Evolutionary conservation across 2,888 invertebrate species (phyloP).

Genomic region (Athetis lepigone): DNA sequence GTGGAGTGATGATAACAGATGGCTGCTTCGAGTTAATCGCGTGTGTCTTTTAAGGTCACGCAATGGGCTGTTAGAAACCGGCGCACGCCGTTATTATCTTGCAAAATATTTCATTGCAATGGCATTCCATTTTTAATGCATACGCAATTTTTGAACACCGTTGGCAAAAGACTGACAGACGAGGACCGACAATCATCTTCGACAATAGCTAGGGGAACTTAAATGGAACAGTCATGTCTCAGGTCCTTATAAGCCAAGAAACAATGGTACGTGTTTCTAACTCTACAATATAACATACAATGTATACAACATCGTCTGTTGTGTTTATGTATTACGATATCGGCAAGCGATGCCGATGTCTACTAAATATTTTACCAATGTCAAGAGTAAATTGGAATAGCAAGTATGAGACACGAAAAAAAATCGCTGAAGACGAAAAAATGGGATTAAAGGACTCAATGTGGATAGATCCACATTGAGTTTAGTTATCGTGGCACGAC

Average conservation of each 20-base stretch:
- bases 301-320: too few species aligned
- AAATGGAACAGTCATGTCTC: not conserved
- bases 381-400: too few species aligned
- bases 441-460: too few species aligned
- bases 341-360: too few species aligned
- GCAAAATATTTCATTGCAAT: conserved; percentile 18
- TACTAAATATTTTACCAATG: too few species aligned
- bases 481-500: too few species aligned
- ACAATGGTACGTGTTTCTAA: not conserved
- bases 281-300: not conserved
- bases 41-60: conserved; percentile 61
- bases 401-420: too few species aligned
- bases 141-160: conserved; percentile 21
- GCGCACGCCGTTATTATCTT: conserved; percentile 47
- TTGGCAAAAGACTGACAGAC: too few species aligned
- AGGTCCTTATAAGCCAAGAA: not conserved
- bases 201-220: not conserved
- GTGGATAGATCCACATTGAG: too few species aligned
- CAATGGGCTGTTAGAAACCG: conserved; percentile 43
- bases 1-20: conserved; percentile 69
- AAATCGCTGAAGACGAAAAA: too few species aligned
- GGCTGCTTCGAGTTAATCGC: conserved; percentile 61
- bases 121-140: conserved; percentile 9
- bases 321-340: too few species aligned
- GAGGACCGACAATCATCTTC: not conserved